Evolutionary conservation across 2,113 vertebrate species (phyloP), one percentile per base, ranked within the genome.

Genomic region (Morone chrysops): DNA sequence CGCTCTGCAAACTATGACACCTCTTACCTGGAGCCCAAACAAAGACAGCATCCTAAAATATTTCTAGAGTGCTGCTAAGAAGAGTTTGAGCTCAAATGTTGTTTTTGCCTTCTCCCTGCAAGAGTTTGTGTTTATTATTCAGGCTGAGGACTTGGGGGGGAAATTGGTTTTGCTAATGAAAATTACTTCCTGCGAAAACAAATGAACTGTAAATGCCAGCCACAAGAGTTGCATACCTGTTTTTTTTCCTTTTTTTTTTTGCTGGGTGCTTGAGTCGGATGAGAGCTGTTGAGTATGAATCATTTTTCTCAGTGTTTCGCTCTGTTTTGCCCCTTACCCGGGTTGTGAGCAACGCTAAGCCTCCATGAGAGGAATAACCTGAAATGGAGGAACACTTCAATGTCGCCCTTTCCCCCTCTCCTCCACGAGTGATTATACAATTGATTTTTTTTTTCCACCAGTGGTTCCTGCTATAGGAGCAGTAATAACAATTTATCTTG

Each of bases 401-500:
- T 92, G 87, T 92, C 80, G 91, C 92, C 92, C 88, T 92, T 93
- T 92, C 91, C 89, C 85, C 85, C 68, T 90, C 91, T 93, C 87
- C 79, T 90, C 91, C 78, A 87, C 87, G 79, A 92, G 82, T 95
- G 93, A 95, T 95, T 95, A 94, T 93, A 94, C 93, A 93, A 94
- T 95, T 90, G 92, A 93, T 94, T 94, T 93, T 91, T 80, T 94
- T 80, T 80, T 60, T 13, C 43, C 61, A 85, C 79, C 78, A 85
- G 53, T 87, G 90, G 89, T 92, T 91, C 77, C 88, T 81, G 84
- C 87, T 90, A 83, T 87, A 89, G 83, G 89, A 92, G 81, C 93
- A 90, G 92, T 94, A 95, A 95, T 94, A 95, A 93, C 94, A 94
- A 95, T 95, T 93, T 94, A 94, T 95, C 93, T 93, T 92, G 81